phyloP scores from a whole-genome alignment of 2,113 vertebrate genomes.

The Pteropus alecto region DNA sequence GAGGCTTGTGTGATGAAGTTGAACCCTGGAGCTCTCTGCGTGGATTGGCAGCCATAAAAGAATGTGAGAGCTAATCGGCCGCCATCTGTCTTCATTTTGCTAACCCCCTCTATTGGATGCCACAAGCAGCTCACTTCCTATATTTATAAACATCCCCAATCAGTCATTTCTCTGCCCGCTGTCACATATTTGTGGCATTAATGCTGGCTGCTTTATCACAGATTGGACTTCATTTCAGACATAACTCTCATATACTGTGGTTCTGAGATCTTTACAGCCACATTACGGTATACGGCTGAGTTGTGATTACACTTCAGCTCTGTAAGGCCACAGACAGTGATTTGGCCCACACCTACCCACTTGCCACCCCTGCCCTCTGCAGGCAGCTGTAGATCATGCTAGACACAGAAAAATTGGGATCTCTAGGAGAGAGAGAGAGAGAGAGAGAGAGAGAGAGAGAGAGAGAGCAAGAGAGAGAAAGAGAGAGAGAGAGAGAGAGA shows the following conservation, averaged over 20 bases:
- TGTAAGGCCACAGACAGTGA: neutral
- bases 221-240: conserved; percentile 74
- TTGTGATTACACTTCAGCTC: conserved; percentile 67
- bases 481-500: neutral
- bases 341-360: conserved; percentile 42
- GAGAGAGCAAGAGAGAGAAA: neutral
- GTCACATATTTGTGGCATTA: conserved; percentile 73
- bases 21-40: neutral
- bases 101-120: conserved; percentile 70
- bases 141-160: conserved; percentile 79
- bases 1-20: neutral
- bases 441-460: neutral
- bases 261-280: conserved; percentile 70
- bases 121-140: conserved; percentile 70
- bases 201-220: conserved; percentile 69
- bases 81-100: conserved; percentile 79
- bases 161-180: conserved; percentile 76
- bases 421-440: neutral
- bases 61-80: conserved; percentile 37
- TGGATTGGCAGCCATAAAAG: conserved; percentile 58
- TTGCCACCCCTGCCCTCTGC: conserved; percentile 35
- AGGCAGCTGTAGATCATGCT: neutral
- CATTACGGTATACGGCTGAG: conserved; percentile 62
- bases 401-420: neutral
- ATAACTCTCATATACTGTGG: conserved; percentile 71